Evolutionary conservation across 2,797 vertebrate genomes (phyloP), one percentile per base, ranked within the genome.

Genomic region (Zalophus californianus): DNA sequence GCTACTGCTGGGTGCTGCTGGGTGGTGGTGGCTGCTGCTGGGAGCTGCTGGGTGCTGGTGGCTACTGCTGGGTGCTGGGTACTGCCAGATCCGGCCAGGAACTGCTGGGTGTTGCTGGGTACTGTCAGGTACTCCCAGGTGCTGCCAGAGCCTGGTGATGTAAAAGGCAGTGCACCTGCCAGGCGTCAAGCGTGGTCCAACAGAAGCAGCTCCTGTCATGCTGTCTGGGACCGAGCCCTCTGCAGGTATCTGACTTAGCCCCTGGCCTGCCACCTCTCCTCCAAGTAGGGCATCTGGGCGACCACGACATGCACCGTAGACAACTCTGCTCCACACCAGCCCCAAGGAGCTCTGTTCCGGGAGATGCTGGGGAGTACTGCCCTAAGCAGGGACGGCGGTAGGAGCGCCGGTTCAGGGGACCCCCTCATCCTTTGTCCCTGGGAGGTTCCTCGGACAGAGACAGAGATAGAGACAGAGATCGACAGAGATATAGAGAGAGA

Each of bases 231-330:
- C 41, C 32, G 18, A 3, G 27, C 7, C 20, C n/a, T 10, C 64
- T 27, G 48, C 72, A 7, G 52, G 41, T 0, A 0, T 72, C n/a
- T 14, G 54, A 9, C 32, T 14, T 6, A 7, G 54, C 18, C 21
- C 82, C n/a, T 0, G 27, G 27, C 14, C 8, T 0, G 35, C 7
- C 1, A 1, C 11, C 2, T 15, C n/a, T 87, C 10, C 41, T 35
- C 68, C 0, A 7, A 27, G 27, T 0, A 2, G 27, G 1, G 21
- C 21, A 2, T 44, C n/a, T 44, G n/a, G 11, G 29, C 9, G 10
- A 1, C 58, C 4, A 9, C 0, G 13, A 50, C 0, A 0, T 2
- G 23, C 16, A 0, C 1, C 7, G 2, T 3, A 41, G n/a, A 8
- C 4, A 2, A 1, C 62, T 29, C 7, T 25, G 2, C 13, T 21